Evolutionary conservation across 2,113 vertebrate genomes (phyloP), one percentile per base, ranked within the genome.

Genomic region (Saimiri boliviensis): DNA sequence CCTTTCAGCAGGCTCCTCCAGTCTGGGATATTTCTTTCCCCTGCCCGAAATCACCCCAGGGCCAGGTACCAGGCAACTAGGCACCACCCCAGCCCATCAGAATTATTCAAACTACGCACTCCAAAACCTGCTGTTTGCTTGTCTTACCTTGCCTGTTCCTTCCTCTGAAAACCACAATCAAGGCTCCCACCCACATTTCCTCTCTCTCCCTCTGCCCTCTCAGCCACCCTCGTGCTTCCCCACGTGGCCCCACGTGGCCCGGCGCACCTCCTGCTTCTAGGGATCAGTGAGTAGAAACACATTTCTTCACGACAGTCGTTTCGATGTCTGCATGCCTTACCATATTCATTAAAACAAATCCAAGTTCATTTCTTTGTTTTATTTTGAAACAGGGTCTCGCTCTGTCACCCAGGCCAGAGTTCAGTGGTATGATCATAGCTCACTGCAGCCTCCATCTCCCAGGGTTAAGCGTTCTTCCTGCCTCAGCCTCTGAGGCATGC

Each of bases 181-280:
- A 37, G 84, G 8, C 42, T 23, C 63, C 40, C 30, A 2, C 32
- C 32, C 32, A 9, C 42, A 8, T 63, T n/a, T 86, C 32, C 60
- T 17, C 63, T n/a, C 60, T 5, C 83, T 23, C 7, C 49, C 63
- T 86, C 63, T 17, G 45, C 63, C 84, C 35, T 45, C 63, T 70
- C 21, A 25, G 37, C 35, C 2, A 3, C 35, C 35, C 23, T 12
- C 19, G 6, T 21, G 35, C 35, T 40, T 6, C 47, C 66, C 27
- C 7, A 0, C 0, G 8, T 7, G 35, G 60, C 60, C 25, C 45
- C 25, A 32, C 4, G 2, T 25, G 21, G 35, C 6, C 25, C 5
- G 5, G 20, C 11, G 37, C 21, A 16, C 71, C 37, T 74, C 71
- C 21, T 42, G 21, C 40, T 74, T 74, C 71, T 42, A 74, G 66